These are phyloP conservation scores for Aporophyla lueneburgensis DNA, from an alignment of 2,888 invertebrate genomes.

Conservation along the genomic window DNA sequence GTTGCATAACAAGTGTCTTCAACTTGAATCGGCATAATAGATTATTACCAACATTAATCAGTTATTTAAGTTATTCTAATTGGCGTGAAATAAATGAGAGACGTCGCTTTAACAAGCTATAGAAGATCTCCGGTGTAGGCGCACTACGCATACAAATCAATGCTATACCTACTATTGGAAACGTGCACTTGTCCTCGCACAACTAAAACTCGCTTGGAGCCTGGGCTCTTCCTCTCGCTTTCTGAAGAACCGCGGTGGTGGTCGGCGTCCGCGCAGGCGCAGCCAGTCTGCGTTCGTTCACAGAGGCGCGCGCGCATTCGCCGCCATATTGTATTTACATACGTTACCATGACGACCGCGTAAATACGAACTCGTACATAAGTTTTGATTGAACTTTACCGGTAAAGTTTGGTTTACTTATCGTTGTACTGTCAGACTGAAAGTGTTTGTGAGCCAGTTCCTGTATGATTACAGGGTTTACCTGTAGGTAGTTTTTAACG, in stretches of 20 bases:
- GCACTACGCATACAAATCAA: slow-evolving; percentile 71
- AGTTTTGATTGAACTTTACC: slow-evolving; percentile 55
- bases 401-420: slow-evolving; percentile 47
- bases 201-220: slow-evolving; percentile 86
- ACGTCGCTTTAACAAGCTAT: slow-evolving; percentile 56
- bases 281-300: slow-evolving; percentile 86
- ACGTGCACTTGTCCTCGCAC: slow-evolving; percentile 85
- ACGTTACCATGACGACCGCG: slow-evolving; percentile 89
- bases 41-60: slow-evolving; percentile 13
- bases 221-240: slow-evolving; percentile 87
- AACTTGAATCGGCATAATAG: neutral
- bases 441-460: slow-evolving; percentile 62
- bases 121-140: slow-evolving; percentile 62
- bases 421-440: slow-evolving; percentile 28
- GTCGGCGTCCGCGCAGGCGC: slow-evolving; percentile 77
- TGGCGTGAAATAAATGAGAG: slow-evolving; percentile 40
- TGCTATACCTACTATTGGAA: slow-evolving; percentile 75
- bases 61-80: slow-evolving; percentile 39
- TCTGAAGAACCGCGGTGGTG: slow-evolving; percentile 83
- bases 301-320: slow-evolving; percentile 86
- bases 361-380: slow-evolving; percentile 74
- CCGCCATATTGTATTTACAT: slow-evolving; percentile 83
- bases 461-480: slow-evolving; percentile 56
- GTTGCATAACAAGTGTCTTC: slow-evolving; percentile 13
- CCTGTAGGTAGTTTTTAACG: slow-evolving; percentile 58